Conservation (phyloP, 2,888 invertebrate species). For the Prostheceraeus crozeri region DNA sequence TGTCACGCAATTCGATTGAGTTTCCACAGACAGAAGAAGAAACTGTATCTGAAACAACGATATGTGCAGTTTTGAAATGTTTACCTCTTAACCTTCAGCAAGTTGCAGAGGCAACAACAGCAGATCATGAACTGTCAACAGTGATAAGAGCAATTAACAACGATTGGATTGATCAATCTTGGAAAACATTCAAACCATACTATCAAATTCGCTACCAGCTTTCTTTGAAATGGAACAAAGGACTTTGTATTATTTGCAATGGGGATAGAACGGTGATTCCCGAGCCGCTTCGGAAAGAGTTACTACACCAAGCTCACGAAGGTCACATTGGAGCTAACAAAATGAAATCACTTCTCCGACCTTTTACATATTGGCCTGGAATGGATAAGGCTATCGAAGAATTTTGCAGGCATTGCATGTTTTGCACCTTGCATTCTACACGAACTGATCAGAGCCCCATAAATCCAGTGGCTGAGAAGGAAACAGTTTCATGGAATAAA, state of each 20-base stretch:
- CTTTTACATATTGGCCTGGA: constrained; percentile 10
- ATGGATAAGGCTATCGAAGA: background rate
- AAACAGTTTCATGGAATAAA: background rate
- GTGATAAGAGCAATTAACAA: constrained; percentile 23
- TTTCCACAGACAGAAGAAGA: constrained; percentile 12
- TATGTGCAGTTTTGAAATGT: constrained; percentile 11
- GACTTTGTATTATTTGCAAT: background rate
- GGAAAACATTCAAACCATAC: constrained; percentile 8
- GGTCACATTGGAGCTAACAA: constrained; percentile 1
- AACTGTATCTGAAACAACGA: constrained; percentile 19
- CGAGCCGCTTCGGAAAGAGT: background rate
- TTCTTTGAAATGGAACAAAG: background rate
- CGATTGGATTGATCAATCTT: constrained; percentile 16
- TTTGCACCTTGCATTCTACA: background rate
- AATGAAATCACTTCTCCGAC: background rate
- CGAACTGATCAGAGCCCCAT: constrained; percentile 13
- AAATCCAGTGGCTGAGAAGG: background rate
- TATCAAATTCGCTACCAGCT: constrained; percentile 8
- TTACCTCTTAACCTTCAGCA: constrained; percentile 6
- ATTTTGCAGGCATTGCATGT: constrained; percentile 2
- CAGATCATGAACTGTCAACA: background rate
- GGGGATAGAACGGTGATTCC: constrained; percentile 8
- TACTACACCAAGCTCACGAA: background rate
- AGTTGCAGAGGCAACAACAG: constrained; percentile 2
- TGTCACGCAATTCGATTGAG: constrained; percentile 23